These are phyloP conservation scores for Kradibia gibbosae DNA, from an alignment of 1,140 invertebrate species.

Conservation along the genomic window DNA sequence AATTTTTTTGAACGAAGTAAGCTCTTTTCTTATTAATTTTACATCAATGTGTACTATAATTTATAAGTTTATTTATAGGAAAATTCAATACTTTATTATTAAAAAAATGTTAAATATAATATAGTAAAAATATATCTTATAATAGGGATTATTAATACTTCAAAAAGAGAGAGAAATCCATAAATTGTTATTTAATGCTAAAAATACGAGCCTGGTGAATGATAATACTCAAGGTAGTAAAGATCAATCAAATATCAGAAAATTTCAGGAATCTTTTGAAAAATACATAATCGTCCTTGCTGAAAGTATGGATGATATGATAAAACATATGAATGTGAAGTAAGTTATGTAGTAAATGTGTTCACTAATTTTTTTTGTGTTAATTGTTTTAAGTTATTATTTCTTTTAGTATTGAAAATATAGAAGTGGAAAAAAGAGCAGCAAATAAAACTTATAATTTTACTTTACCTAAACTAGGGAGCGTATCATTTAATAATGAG, in stretches of 20 bases:
- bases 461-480: conserved; percentile 76
- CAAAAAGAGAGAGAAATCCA: conserved; percentile 80
- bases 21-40: conserved; percentile 9
- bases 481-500: conserved; percentile 59
- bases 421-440: conserved; percentile 76
- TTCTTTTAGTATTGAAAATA: conserved; percentile 59
- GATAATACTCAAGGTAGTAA: conserved; percentile 78
- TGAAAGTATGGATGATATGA: conserved; percentile 58
- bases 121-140: not conserved
- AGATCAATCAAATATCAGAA: conserved; percentile 79
- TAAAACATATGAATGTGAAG: conserved; percentile 10
- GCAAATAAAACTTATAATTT: conserved; percentile 78
- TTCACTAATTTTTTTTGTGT: not conserved
- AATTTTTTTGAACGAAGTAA: conserved; percentile 79
- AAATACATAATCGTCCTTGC: conserved; percentile 74
- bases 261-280: conserved; percentile 75
- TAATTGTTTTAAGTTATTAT: conserved; percentile 35
- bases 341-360: conserved; percentile 19
- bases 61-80: no score
- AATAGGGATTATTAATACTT: conserved; percentile 78
- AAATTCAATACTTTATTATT: no score
- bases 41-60: not conserved
- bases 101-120: no score
- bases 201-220: no score
- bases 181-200: conserved; percentile 79